phyloP scores from a whole-genome alignment of 2,888 invertebrate species.

The Tribolium freemani region DNA sequence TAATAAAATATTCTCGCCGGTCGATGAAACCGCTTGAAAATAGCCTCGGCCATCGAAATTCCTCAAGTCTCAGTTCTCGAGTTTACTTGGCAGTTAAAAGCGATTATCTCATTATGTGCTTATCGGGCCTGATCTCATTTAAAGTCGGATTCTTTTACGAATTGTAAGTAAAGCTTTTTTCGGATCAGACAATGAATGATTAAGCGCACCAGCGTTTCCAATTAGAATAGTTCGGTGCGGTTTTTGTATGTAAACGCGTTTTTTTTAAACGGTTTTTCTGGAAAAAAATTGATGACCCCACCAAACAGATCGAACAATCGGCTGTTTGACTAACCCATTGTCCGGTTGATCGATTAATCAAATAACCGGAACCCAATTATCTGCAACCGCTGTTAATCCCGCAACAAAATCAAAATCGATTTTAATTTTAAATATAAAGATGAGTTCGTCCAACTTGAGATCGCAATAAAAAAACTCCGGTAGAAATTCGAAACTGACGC shows the following conservation, averaged over 20 bases:
- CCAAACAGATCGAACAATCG: slow-evolving; percentile 15
- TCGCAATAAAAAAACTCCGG: neutral
- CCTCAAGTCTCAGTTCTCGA: neutral
- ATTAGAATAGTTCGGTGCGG: neutral
- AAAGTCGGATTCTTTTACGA: neutral
- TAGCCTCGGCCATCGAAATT: neutral
- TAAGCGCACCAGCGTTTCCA: neutral
- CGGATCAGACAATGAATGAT: neutral
- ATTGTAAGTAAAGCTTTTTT: no score
- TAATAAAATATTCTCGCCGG: neutral
- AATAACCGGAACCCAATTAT: slow-evolving; percentile 28
- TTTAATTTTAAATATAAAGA: slow-evolving; percentile 3
- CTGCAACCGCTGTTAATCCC: slow-evolving; percentile 2
- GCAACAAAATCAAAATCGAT: slow-evolving; percentile 4
- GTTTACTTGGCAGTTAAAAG: neutral
- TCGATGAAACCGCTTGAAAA: neutral
- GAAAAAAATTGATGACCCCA: slow-evolving; percentile 9
- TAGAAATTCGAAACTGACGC: neutral
- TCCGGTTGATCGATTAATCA: slow-evolving; percentile 30
- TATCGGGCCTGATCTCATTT: slow-evolving; percentile 7
- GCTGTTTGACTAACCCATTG: slow-evolving; percentile 24
- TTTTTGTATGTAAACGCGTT: neutral
- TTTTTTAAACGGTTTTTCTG: neutral
- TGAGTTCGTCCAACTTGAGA: neutral
- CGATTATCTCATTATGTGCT: slow-evolving; percentile 23